Conservation (phyloP, 2,113 vertebrate species). For the Casuarius casuarius region DNA sequence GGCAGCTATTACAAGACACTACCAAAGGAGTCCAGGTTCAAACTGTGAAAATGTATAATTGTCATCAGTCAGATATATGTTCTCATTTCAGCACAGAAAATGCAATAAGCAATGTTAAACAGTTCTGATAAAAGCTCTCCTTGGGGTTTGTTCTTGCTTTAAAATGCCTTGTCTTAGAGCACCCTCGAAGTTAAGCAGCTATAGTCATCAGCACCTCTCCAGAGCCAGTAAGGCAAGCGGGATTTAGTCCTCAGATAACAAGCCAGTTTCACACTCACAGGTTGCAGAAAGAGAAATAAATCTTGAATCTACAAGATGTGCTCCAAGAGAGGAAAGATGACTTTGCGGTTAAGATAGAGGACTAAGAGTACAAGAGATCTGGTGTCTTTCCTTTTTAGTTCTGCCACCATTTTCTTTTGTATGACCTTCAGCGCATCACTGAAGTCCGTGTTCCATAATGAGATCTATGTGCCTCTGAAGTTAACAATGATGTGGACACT, state of each 20-base stretch:
- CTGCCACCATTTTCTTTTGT: background rate
- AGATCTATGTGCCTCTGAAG: background rate
- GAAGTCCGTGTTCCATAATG: background rate
- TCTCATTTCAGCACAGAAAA: background rate
- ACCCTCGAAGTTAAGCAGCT: background rate
- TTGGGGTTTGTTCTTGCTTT: background rate
- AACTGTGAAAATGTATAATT: background rate
- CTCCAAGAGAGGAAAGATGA: background rate
- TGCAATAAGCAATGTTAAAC: background rate
- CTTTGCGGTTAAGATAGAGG: background rate
- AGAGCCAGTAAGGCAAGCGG: background rate
- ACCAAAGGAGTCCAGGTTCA: background rate
- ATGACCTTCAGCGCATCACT: background rate
- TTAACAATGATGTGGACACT: background rate
- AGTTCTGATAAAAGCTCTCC: background rate
- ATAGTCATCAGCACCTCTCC: background rate
- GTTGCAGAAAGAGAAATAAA: background rate
- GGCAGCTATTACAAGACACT: background rate
- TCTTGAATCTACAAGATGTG: too few species aligned
- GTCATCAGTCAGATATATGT: fast-evolving
- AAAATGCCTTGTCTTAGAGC: background rate
- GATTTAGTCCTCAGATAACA: background rate
- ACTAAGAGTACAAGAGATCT: too few species aligned
- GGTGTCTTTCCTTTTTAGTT: background rate
- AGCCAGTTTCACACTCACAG: too few species aligned